Evolutionary conservation across 2,113 vertebrate species (phyloP).

Genomic region (Halcyon malimbica): DNA sequence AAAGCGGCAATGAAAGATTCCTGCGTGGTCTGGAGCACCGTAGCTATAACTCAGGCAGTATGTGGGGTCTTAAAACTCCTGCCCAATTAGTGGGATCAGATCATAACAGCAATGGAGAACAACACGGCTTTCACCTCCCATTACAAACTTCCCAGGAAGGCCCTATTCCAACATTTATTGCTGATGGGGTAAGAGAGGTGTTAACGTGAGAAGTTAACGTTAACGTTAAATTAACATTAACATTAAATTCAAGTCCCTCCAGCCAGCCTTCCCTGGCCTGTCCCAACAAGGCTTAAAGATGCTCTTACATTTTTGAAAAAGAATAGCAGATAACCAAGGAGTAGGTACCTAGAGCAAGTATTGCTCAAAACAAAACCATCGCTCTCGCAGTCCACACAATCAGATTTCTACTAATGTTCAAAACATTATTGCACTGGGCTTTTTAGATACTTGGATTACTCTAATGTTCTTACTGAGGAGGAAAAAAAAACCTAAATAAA

Average conservation of each 20-base stretch:
- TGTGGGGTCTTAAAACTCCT: neutral
- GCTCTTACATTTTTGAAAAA: neutral
- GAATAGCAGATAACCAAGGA: neutral
- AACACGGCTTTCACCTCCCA: neutral
- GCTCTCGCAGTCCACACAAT: neutral
- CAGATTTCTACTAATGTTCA: neutral
- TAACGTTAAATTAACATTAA: no score
- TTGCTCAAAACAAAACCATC: neutral
- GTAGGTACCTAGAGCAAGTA: neutral
- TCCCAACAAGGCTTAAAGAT: neutral
- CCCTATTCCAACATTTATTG: neutral
- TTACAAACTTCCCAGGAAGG: neutral
- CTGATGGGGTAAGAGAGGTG: neutral
- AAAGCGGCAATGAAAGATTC: neutral
- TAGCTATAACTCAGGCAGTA: neutral
- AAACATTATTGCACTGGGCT: neutral
- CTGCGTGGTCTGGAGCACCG: rapidly evolving
- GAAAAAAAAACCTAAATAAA: no score
- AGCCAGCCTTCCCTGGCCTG: neutral
- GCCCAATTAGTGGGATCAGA: neutral
- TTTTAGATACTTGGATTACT: neutral
- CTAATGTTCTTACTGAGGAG: neutral
- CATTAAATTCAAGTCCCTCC: neutral
- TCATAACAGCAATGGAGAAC: neutral
- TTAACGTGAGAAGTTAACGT: neutral